Evolutionary conservation across 2,113 vertebrate genomes (phyloP).

Genomic region (Numida meleagris): DNA sequence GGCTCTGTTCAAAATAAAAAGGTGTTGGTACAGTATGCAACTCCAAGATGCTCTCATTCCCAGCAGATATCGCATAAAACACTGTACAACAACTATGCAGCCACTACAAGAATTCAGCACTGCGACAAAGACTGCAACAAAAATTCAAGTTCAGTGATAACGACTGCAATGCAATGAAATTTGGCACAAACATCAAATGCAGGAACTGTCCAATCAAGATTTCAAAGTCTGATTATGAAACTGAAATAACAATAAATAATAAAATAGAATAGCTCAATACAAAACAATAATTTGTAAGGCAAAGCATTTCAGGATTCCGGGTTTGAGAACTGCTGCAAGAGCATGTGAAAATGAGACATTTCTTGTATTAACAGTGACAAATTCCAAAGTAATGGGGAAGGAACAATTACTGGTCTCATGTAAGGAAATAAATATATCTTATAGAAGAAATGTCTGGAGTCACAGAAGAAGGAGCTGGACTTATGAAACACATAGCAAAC

Average conservation of each 20-base stretch:
- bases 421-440: neutral
- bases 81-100: neutral
- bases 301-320: neutral
- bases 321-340: slow-evolving; percentile 11
- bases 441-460: neutral
- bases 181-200: neutral
- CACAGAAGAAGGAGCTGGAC: neutral
- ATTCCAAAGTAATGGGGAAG: neutral
- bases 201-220: slow-evolving; percentile 31
- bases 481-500: neutral
- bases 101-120: neutral
- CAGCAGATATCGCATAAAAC: neutral
- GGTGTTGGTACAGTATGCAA: neutral
- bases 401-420: neutral
- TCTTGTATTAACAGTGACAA: neutral
- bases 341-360: neutral
- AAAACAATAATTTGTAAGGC: neutral
- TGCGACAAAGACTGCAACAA: slow-evolving; percentile 30
- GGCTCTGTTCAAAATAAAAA: neutral
- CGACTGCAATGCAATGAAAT: neutral
- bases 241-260: neutral
- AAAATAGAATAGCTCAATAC: neutral
- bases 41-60: neutral
- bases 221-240: slow-evolving; percentile 16
- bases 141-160: neutral